These are phyloP conservation scores for Stigmatopora nigra DNA, from an alignment of 2,113 vertebrate genomes.

Conservation along the genomic window DNA sequence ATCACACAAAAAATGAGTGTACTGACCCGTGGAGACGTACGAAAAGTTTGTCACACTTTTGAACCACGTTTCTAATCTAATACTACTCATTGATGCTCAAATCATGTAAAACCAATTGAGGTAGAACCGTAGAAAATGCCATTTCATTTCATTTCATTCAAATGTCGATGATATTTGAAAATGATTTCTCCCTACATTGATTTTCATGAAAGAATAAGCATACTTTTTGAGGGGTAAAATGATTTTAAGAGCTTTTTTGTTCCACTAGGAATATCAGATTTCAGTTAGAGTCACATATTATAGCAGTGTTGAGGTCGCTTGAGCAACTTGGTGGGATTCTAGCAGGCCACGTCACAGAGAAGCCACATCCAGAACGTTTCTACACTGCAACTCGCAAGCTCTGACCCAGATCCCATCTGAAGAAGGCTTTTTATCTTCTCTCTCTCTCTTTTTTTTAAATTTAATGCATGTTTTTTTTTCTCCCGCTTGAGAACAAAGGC, in stretches of 20 bases:
- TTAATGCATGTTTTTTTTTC: neutral
- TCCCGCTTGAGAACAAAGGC: constrained; percentile 61
- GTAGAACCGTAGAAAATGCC: constrained; percentile 8
- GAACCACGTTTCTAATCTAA: constrained; percentile 32
- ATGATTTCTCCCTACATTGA: neutral
- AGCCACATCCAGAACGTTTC: constrained; percentile 23
- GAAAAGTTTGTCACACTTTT: constrained; percentile 18
- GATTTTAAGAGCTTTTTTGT: too few relatives aligned
- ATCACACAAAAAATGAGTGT: constrained; percentile 18
- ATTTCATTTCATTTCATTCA: constrained; percentile 14
- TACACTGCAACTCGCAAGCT: constrained; percentile 46
- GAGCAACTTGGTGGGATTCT: constrained; percentile 23
- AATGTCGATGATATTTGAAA: neutral
- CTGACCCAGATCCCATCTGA: constrained; percentile 67
- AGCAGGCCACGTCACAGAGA: constrained; percentile 18
- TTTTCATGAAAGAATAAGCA: neutral
- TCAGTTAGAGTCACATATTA: neutral
- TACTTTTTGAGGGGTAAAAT: too few relatives aligned
- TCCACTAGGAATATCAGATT: too few relatives aligned
- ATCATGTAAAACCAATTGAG: constrained; percentile 9
- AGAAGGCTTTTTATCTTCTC: constrained; percentile 47
- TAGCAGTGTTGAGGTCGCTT: constrained; percentile 14
- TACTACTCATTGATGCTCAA: constrained; percentile 24
- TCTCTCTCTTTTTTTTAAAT: neutral
- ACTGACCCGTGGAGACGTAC: constrained; percentile 37